Conservation (phyloP, 1,140 invertebrate genomes). For the Formica exsecta region DNA sequence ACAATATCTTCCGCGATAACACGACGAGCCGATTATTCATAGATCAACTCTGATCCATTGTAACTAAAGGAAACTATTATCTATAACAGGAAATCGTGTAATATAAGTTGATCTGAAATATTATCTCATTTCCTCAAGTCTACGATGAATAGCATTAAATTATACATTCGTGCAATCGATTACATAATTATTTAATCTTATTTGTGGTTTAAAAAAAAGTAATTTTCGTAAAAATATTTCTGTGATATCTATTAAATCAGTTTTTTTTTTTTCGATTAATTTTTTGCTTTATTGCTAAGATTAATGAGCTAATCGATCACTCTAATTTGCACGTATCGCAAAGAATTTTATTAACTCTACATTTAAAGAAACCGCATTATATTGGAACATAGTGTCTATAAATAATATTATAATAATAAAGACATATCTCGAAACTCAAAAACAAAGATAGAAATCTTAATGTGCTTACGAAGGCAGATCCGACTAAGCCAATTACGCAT, state of each 20-base stretch:
- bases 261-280: neutral
- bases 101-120: neutral
- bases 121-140: neutral
- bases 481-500: neutral
- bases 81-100: neutral
- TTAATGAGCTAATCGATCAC: neutral
- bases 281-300: neutral
- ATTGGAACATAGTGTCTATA: neutral
- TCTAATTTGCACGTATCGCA: neutral
- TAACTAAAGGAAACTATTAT: neutral
- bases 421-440: neutral
- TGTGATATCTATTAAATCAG: neutral
- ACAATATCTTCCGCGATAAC: constrained; percentile 6
- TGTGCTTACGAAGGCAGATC: neutral
- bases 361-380: neutral
- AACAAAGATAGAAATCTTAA: neutral
- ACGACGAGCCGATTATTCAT: neutral
- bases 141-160: neutral
- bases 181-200: constrained; percentile 9
- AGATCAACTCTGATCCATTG: neutral
- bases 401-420: neutral
- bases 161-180: neutral
- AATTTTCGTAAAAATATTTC: neutral
- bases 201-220: neutral
- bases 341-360: neutral